These are phyloP conservation scores for Linyphia triangularis DNA, from an alignment of 2,888 invertebrate species.

Conservation along the genomic window DNA sequence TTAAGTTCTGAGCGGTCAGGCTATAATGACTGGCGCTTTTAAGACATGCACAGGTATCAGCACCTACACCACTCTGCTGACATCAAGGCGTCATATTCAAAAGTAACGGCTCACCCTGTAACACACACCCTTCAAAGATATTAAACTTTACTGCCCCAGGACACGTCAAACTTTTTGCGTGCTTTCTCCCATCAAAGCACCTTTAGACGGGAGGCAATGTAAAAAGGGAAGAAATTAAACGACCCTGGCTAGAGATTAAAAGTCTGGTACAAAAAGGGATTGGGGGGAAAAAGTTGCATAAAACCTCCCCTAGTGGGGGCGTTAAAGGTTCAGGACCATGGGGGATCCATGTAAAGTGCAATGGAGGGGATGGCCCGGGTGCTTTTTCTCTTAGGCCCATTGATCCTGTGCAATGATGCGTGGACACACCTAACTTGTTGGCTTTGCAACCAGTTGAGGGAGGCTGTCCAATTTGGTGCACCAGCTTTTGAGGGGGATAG, in stretches of 20 bases:
- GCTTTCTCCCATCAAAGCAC: slow-evolving; percentile 21
- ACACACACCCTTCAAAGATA: slow-evolving; percentile 14
- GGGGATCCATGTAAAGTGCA: slow-evolving; percentile 71
- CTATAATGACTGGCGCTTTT: too few species aligned
- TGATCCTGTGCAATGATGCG: slow-evolving; percentile 57
- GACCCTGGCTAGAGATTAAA: slow-evolving; percentile 68
- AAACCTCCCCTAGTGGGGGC: slow-evolving; percentile 61
- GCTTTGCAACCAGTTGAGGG: slow-evolving; percentile 39
- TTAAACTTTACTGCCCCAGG: slow-evolving; percentile 53
- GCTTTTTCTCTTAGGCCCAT: slow-evolving; percentile 36
- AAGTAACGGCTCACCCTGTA: not conserved
- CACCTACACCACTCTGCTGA: not conserved
- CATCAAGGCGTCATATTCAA: not conserved
- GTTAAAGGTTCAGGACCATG: slow-evolving; percentile 42
- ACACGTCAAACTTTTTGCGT: slow-evolving; percentile 13
- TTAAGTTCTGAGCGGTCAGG: too few species aligned
- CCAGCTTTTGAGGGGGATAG: slow-evolving; percentile 3
- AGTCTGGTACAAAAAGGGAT: slow-evolving; percentile 62
- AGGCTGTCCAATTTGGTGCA: not conserved
- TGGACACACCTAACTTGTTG: slow-evolving; percentile 66
- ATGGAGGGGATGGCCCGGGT: slow-evolving; percentile 46
- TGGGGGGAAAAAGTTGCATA: slow-evolving; percentile 50
- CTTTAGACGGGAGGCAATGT: not conserved
- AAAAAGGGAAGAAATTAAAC: slow-evolving; percentile 61
- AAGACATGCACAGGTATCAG: too few species aligned